phyloP scores from a whole-genome alignment of 2,113 vertebrate species.

The Acanthochromis polyacanthus region DNA sequence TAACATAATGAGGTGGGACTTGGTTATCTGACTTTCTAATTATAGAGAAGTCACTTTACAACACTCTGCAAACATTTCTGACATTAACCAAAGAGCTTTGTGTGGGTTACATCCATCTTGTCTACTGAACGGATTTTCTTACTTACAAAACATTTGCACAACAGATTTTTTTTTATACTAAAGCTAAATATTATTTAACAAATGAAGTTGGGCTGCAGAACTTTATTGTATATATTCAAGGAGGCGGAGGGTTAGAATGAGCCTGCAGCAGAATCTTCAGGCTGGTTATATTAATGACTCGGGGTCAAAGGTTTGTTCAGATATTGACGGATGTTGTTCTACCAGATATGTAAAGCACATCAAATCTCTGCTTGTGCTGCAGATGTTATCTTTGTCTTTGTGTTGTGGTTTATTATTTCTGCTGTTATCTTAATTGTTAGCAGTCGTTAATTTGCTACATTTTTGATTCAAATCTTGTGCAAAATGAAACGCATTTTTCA shows the following conservation, averaged over 20 bases:
- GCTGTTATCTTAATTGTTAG: too few species aligned
- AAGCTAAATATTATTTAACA: background rate
- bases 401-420: background rate
- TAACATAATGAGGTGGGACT: slow-evolving; percentile 82
- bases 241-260: too few species aligned
- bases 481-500: background rate
- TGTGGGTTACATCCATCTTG: background rate
- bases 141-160: background rate
- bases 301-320: background rate
- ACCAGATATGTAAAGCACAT: background rate
- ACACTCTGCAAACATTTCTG: background rate
- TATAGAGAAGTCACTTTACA: background rate
- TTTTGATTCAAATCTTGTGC: too few species aligned
- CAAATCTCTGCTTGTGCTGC: background rate
- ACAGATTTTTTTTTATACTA: background rate
- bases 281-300: too few species aligned
- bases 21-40: background rate
- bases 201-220: background rate
- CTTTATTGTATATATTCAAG: background rate
- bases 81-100: background rate
- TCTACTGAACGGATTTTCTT: background rate
- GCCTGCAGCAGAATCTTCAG: too few species aligned
- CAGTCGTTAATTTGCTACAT: background rate
- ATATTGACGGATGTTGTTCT: background rate
- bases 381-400: background rate